A percentile compares a stretch with the other conserved stretches of the same genome.
These are phyloP conservation scores for Chionodraco myersi DNA, from an alignment of 2,113 vertebrate genomes.

Conservation along the genomic window DNA sequence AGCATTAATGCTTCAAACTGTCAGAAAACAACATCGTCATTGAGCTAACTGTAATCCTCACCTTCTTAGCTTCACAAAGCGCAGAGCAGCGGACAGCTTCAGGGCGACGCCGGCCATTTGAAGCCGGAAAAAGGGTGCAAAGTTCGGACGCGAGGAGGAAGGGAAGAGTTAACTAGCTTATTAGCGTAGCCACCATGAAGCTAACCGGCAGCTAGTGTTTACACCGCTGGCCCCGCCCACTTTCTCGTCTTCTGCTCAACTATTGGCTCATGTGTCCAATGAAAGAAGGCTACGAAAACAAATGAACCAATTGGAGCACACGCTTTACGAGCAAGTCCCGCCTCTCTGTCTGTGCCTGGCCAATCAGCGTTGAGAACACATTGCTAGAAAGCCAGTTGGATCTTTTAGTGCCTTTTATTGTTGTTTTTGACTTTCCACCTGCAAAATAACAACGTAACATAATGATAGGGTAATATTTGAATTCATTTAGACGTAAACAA, in stretches of 20 bases:
- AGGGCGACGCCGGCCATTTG: conserved; percentile 52
- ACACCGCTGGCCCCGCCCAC: conserved; percentile 39
- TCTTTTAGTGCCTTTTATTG: no score
- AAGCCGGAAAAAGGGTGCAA: neutral
- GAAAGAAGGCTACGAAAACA: accelerated
- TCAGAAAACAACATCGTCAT: no score
- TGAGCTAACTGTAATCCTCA: neutral
- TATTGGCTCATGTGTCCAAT: conserved; percentile 47
- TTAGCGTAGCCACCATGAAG: neutral
- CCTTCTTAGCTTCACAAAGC: conserved; percentile 31
- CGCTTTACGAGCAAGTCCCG: accelerated
- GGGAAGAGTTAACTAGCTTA: conserved; percentile 9
- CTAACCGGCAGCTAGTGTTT: conserved; percentile 11
- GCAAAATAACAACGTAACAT: no score
- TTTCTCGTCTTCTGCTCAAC: neutral
- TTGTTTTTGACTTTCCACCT: no score
- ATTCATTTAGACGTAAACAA: no score
- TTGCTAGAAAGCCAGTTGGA: neutral
- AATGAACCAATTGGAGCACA: neutral
- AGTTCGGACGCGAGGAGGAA: neutral
- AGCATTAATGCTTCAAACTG: no score
- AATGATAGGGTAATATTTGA: no score
- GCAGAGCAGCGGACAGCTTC: conserved; percentile 31
- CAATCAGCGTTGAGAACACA: neutral
- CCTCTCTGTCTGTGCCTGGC: neutral